phyloP scores from a whole-genome alignment of 1,140 invertebrate species.

The Ylistrum balloti region DNA sequence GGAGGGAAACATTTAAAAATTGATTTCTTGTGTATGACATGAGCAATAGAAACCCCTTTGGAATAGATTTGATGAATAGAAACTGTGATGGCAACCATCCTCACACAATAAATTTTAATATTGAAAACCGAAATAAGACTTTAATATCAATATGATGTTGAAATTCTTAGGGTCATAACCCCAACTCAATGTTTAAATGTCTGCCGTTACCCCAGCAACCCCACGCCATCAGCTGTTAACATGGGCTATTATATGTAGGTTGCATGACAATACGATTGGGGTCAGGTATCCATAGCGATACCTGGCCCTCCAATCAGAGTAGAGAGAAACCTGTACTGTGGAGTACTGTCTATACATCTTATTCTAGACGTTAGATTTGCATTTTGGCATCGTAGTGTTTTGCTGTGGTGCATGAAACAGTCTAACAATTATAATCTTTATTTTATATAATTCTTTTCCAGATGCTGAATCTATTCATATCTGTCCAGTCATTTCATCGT shows the following conservation, averaged over 20 bases:
- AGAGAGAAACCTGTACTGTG: constrained; percentile 18
- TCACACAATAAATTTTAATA: no score
- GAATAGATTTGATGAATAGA: no score
- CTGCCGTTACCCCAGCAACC: neutral
- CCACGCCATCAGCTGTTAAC: constrained; percentile 37
- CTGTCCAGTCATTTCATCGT: neutral
- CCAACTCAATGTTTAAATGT: neutral
- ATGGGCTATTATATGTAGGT: constrained; percentile 38
- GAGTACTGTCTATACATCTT: constrained; percentile 26
- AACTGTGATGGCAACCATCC: no score
- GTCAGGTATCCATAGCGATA: constrained; percentile 21
- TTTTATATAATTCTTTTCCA: neutral
- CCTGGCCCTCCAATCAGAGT: constrained; percentile 23
- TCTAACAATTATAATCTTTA: constrained; percentile 29
- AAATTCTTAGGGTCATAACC: neutral
- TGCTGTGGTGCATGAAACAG: constrained; percentile 32
- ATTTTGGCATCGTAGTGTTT: constrained; percentile 25
- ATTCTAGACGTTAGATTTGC: constrained; percentile 14
- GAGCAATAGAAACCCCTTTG: no score
- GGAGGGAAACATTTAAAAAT: neutral
- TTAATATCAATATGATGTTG: neutral
- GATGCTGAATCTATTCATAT: neutral
- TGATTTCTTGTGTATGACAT: neutral
- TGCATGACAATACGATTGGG: constrained; percentile 21
- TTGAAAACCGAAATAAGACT: neutral